Evolutionary conservation across 2,888 invertebrate species (phyloP), one percentile per base, ranked within the genome.

Genomic region (Trileptium ribeirensis): DNA sequence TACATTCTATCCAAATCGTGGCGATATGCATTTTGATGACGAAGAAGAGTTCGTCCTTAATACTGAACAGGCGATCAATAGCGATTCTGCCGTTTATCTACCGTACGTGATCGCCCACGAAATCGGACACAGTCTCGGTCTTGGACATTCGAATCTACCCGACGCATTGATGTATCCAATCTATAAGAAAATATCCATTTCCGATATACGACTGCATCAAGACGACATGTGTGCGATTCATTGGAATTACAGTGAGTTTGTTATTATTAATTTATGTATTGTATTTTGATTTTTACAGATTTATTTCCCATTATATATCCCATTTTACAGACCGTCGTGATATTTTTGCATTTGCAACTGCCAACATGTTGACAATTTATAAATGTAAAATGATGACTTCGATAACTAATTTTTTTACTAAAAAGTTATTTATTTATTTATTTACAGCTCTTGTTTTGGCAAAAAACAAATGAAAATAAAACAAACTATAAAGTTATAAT

Each of bases 31-130:
- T 81, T 85, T 88, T 74, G 88, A 88, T 83, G 88, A 87, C 78
- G 51, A 51, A 15, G 51, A 51, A 51, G 51, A 8, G 24, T 51
- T 24, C 51, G 51, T 24, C 8, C 24, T 24, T 51, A 24, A 51
- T 15, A 51, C 51, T 24, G 24, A 24, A 8, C 8, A 51, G 51
- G 8, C 51, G 8, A 24, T 24, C 51, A 37, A 74, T 33, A 8
- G 38, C 8, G 24, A n/a, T n/a, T n/a, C n/a, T n/a, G 31, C 2
- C 51, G 64, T 78, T 31, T 67, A 85, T 83, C 86, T 88, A 67
- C 87, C 87, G n/a, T 87, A 88, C 93, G 88, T 88, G 0, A 78
- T 88, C 77, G 87, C 86, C 40, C 88, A 88, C 82, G 88, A 88
- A 82, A 88, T 88, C 83, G 88, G 88, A 0, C 88, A 88, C 82